A percentile compares a stretch with the other conserved stretches of the same genome.
phyloP scores from a whole-genome alignment of 2,888 invertebrate species.

The Cenopis cana region DNA sequence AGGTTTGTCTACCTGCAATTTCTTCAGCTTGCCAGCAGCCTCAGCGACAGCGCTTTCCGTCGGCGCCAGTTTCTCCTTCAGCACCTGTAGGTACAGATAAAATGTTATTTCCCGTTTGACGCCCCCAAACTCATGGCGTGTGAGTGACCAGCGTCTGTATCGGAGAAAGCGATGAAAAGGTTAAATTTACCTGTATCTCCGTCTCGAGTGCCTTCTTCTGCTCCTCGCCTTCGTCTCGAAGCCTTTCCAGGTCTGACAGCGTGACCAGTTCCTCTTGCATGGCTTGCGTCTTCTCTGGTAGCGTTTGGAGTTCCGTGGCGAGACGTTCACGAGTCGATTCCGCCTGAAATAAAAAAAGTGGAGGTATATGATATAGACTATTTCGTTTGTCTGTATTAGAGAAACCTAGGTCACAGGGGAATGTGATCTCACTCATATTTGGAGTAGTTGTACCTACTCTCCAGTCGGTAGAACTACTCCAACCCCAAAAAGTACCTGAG shows the following conservation, averaged over 20 bases:
- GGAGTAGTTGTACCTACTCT: too few relatives aligned
- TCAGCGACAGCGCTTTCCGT: constrained; percentile 80
- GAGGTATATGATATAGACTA: background rate
- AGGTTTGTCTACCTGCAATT: constrained; percentile 67
- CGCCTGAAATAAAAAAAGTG: constrained; percentile 58
- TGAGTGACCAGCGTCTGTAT: too few relatives aligned
- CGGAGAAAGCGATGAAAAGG: too few relatives aligned
- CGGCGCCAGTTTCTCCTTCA: constrained; percentile 77
- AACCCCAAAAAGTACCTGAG: too few relatives aligned
- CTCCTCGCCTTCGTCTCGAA: constrained; percentile 83
- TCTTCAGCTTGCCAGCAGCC: constrained; percentile 79
- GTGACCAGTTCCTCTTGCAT: constrained; percentile 87
- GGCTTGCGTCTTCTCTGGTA: constrained; percentile 88
- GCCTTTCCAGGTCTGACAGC: constrained; percentile 86
- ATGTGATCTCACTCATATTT: too few relatives aligned
- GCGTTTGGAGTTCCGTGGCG: constrained; percentile 85
- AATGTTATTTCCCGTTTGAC: too few relatives aligned
- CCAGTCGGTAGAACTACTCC: too few relatives aligned
- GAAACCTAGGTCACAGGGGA: too few relatives aligned
- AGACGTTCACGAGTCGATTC: constrained; percentile 79
- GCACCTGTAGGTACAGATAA: too few relatives aligned
- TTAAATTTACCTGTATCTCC: constrained; percentile 65
- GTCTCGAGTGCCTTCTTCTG: constrained; percentile 82
- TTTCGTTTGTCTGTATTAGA: too few relatives aligned
- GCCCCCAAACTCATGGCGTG: too few relatives aligned